Evolutionary conservation across 2,888 invertebrate genomes (phyloP).

Genomic region (Campoplex nolae): DNA sequence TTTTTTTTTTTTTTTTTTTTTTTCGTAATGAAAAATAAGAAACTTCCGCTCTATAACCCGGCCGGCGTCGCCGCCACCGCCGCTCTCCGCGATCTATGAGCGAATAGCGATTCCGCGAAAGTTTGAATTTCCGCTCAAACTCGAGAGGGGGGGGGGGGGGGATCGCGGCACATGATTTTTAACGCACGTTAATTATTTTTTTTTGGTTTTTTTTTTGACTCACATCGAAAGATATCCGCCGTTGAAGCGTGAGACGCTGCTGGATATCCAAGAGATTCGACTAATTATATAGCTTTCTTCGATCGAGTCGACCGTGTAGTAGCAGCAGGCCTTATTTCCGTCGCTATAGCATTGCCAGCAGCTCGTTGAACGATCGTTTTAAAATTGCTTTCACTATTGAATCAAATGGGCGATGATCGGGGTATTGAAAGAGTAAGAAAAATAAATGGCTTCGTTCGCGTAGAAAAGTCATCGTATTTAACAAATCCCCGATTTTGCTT

Average conservation of each 20-base stretch:
- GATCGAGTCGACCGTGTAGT: neutral
- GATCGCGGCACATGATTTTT: neutral
- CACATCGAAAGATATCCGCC: constrained; percentile 14
- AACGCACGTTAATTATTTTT: constrained; percentile 2
- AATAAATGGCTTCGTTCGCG: too few relatives aligned
- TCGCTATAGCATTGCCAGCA: constrained; percentile 6
- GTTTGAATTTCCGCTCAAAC: constrained; percentile 61
- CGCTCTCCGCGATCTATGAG: constrained; percentile 5
- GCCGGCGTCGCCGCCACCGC: neutral
- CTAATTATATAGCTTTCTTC: constrained; percentile 49
- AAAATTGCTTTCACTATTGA: constrained; percentile 57
- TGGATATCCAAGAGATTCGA: constrained; percentile 42
- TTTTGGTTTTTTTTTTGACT: too few relatives aligned
- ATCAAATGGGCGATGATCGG: neutral
- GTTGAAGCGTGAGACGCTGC: constrained; percentile 16
- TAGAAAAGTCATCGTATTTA: neutral
- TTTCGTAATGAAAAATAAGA: too few relatives aligned
- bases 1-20: too few relatives aligned
- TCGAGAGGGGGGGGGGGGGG: neutral
- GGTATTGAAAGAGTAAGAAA: neutral
- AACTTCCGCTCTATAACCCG: constrained; percentile 8
- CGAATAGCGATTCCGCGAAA: constrained; percentile 60
- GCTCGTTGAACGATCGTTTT: constrained; percentile 39
- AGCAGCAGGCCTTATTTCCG: constrained; percentile 12
- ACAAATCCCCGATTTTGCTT: too few relatives aligned